phyloP scores from a whole-genome alignment of 1,140 invertebrate genomes.

The Cecropterus lyciades region DNA sequence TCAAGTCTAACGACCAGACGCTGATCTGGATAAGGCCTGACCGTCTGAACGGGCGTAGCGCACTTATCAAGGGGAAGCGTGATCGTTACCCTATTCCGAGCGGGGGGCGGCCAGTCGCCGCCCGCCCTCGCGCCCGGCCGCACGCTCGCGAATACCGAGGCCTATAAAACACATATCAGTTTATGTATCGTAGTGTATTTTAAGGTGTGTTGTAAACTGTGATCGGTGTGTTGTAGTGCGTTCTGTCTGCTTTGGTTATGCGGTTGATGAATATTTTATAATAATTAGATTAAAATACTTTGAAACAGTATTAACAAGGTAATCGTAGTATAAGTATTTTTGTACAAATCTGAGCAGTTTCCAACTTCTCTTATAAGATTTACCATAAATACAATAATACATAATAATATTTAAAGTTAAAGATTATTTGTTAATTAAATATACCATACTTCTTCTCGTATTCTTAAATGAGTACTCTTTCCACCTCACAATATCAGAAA shows the following conservation, averaged over 20 bases:
- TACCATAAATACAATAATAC: too few species aligned
- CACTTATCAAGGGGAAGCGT: conserved; percentile 54
- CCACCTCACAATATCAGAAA: too few species aligned
- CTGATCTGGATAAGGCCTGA: conserved; percentile 19
- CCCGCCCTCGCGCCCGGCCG: conserved; percentile 54
- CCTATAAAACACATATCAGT: conserved; percentile 50
- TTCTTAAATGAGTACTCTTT: too few species aligned
- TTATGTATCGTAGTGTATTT: conserved; percentile 48
- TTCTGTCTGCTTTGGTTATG: neutral
- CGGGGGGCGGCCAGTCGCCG: conserved; percentile 46
- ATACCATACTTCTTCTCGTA: too few species aligned
- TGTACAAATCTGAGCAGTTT: too few species aligned
- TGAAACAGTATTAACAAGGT: neutral
- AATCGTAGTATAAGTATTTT: neutral
- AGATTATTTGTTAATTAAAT: too few species aligned
- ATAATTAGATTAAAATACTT: too few species aligned
- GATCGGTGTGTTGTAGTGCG: neutral
- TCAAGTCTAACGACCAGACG: neutral
- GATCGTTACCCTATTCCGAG: conserved; percentile 69
- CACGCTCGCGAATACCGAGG: conserved; percentile 56
- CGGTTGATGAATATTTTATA: too few species aligned
- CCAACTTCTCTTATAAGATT: too few species aligned
- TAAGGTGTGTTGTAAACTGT: conserved; percentile 29
- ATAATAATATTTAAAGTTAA: too few species aligned
- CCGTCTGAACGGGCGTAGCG: too few species aligned